These are phyloP conservation scores for Aix galericulata DNA, from an alignment of 2,113 vertebrate species.

Conservation along the genomic window DNA sequence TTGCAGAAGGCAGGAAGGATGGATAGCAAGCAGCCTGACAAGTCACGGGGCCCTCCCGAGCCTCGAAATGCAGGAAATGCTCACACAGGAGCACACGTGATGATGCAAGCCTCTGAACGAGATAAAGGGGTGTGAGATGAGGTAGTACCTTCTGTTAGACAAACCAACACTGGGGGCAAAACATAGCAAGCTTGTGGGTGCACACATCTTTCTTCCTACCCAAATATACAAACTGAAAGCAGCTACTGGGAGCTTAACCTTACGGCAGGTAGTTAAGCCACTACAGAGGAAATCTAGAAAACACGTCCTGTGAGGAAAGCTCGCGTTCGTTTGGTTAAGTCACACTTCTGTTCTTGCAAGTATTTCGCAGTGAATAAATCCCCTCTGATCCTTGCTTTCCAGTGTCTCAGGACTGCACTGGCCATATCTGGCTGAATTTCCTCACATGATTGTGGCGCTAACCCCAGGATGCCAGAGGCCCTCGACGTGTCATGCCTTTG, in stretches of 20 bases:
- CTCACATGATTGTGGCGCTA: neutral
- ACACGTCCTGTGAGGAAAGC: neutral
- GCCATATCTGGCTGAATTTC: neutral
- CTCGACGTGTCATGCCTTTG: neutral
- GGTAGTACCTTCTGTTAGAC: neutral
- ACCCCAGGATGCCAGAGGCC: neutral
- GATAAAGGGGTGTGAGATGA: slow-evolving; percentile 3
- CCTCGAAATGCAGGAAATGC: neutral
- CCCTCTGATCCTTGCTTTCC: accelerated
- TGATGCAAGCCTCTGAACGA: neutral
- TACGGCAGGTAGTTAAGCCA: neutral
- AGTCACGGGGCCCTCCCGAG: neutral
- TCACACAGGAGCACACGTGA: accelerated
- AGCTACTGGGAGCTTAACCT: neutral
- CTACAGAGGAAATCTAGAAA: neutral
- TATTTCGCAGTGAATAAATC: neutral
- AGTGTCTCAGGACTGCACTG: neutral
- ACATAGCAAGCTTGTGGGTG: neutral
- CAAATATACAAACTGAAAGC: neutral
- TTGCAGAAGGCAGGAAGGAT: neutral
- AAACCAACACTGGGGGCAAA: neutral
- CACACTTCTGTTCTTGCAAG: neutral
- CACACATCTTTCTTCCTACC: neutral
- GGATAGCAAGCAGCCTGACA: neutral
- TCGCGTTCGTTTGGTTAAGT: neutral